Conservation (phyloP, 2,888 invertebrate species). For the Xestia rhomboidea region DNA sequence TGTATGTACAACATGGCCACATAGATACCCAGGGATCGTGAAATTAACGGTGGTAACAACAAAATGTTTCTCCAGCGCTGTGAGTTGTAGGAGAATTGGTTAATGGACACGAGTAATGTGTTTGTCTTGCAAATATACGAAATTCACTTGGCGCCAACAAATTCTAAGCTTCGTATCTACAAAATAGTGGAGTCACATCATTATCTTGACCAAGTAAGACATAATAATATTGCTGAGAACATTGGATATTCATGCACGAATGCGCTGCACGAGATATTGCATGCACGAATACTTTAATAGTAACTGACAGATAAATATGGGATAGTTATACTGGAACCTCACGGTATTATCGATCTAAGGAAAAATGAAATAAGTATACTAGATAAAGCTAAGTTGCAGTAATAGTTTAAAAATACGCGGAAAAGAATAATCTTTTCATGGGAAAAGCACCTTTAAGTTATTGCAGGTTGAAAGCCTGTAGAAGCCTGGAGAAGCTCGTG, state of each 20-base stretch:
- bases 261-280: slow-evolving; percentile 20
- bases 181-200: background rate
- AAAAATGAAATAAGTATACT: background rate
- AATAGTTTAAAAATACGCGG: background rate
- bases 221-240: slow-evolving; percentile 2
- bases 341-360: background rate
- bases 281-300: slow-evolving; percentile 25
- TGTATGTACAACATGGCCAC: background rate
- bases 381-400: background rate
- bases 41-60: slow-evolving; percentile 25
- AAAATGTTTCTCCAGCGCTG: background rate
- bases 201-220: slow-evolving; percentile 39
- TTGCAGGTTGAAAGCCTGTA: background rate
- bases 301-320: background rate
- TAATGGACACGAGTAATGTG: slow-evolving; percentile 41
- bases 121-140: slow-evolving; percentile 36
- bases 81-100: slow-evolving; percentile 38
- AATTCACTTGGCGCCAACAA: slow-evolving; percentile 24
- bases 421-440: background rate
- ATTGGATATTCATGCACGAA: slow-evolving; percentile 28
- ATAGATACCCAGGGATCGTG: background rate
- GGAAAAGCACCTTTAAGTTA: background rate
- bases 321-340: background rate
- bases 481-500: too few species aligned
- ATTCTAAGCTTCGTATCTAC: slow-evolving; percentile 16